These are phyloP conservation scores for Miniopterus natalensis DNA, from an alignment of 2,113 vertebrate species.

Conservation along the genomic window DNA sequence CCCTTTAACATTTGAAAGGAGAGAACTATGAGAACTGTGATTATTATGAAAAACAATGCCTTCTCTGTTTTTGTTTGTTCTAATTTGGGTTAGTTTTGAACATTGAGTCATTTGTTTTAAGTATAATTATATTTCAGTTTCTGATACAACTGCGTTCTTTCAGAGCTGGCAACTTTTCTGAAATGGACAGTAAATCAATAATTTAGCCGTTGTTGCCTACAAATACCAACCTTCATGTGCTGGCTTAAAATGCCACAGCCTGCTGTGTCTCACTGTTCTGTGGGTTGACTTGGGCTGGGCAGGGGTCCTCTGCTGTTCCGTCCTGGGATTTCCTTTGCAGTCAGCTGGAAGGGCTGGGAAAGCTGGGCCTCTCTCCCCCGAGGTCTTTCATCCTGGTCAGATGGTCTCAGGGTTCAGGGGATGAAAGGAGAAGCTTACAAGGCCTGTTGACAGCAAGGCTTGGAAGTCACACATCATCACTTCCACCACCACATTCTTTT, in stretches of 20 bases:
- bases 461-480: not conserved
- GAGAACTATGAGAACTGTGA: not conserved
- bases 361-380: not conserved
- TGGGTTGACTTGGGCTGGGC: not conserved
- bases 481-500: not conserved
- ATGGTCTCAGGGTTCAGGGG: not conserved
- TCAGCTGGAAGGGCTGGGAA: not conserved
- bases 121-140: not conserved
- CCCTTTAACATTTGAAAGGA: conserved; percentile 10
- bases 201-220: not conserved
- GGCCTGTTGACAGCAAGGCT: not conserved
- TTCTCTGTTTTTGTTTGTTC: not conserved
- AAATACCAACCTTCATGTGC: not conserved
- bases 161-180: not conserved
- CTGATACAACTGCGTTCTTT: not conserved
- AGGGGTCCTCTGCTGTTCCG: not conserved
- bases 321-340: not conserved
- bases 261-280: not conserved
- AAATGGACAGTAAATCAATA: not conserved
- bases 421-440: not conserved
- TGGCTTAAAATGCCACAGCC: not conserved
- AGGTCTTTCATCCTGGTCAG: not conserved
- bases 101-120: not conserved
- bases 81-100: not conserved
- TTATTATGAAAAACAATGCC: not conserved